Base-by-base conservation (phyloP, 2,888 invertebrate genomes). In the Athetis lepigone region DNA sequence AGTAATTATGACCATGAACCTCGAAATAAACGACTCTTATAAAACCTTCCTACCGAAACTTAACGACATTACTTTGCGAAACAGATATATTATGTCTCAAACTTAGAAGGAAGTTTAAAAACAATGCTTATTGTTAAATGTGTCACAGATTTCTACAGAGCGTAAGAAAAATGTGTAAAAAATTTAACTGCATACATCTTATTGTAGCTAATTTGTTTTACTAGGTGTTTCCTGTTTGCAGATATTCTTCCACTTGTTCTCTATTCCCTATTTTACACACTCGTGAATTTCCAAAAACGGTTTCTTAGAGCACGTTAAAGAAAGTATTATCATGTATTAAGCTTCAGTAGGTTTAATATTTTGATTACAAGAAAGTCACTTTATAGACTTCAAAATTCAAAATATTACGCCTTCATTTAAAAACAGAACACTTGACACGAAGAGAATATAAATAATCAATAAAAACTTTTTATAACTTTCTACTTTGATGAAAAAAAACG, bases 41-140 rank as follows among this genome's bases (percentile, higher is more conserved):
- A 40, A 8, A n/a, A 42, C 13, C 18, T 49, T 13, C 13, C 9
- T 33, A 33, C 11, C 13, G 13, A 33, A 33, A 33, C 11, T 33
- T 13, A 33, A 27, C 4, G 18, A 59, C 18, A 33, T 27, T 4
- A n/a, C 49, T 18, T 59, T n/a, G 16, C 16, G 49, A 49, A 61
- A 21, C 8, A 4, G 1, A 13, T 4, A 29, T 61, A 16, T 59
- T 23, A 36, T 49, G n/a, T n/a, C 33, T 23, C 13, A 45, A 54
- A 56, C 43, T 42, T 64, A 9, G 29, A 64, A 43, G 47, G 63
- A 66, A 67, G 49, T 70, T 59, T 45, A 11, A 16, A 42, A 76
- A 76, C 75, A 73, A 75, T 73, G 58, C 60, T 61, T 59, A 69
- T 75, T 75, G 60, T 75, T 69, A 40, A 29, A 54, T 45, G 5